Conservation (phyloP, 1,140 invertebrate genomes). For the Bombus superbus region DNA sequence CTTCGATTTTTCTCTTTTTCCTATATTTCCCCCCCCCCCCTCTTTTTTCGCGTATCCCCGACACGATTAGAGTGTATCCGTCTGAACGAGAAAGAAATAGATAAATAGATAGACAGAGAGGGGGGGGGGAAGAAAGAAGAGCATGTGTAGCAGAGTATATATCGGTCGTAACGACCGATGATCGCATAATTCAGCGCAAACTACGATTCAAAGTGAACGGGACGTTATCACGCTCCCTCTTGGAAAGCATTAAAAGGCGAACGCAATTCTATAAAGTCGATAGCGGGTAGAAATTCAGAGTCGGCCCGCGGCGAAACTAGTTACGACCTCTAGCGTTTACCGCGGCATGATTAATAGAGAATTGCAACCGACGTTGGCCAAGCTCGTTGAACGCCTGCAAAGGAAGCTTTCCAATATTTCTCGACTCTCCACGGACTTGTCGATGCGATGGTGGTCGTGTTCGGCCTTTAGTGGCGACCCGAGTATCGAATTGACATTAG, state of each 20-base stretch:
- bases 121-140: background rate
- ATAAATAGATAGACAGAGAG: background rate
- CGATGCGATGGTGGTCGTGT: background rate
- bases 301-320: conserved; percentile 32
- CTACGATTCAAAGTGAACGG: conserved; percentile 19
- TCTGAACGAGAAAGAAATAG: background rate
- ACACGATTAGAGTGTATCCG: background rate
- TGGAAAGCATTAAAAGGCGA: conserved; percentile 55
- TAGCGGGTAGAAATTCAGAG: conserved; percentile 52
- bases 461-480: background rate
- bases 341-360: conserved; percentile 56
- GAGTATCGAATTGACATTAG: conserved; percentile 18
- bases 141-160: background rate
- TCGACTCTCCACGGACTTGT: background rate
- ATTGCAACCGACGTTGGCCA: conserved; percentile 2
- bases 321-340: conserved; percentile 35
- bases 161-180: conserved; percentile 57
- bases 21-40: background rate
- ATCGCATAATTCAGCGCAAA: conserved; percentile 62
- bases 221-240: conserved; percentile 34
- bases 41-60: background rate
- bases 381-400: conserved; percentile 3
- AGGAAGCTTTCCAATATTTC: conserved; percentile 35
- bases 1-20: conserved; percentile 5
- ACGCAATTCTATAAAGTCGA: conserved; percentile 57